phyloP scores from a whole-genome alignment of 2,888 invertebrate species.

The Dermolepida albohirtum region DNA sequence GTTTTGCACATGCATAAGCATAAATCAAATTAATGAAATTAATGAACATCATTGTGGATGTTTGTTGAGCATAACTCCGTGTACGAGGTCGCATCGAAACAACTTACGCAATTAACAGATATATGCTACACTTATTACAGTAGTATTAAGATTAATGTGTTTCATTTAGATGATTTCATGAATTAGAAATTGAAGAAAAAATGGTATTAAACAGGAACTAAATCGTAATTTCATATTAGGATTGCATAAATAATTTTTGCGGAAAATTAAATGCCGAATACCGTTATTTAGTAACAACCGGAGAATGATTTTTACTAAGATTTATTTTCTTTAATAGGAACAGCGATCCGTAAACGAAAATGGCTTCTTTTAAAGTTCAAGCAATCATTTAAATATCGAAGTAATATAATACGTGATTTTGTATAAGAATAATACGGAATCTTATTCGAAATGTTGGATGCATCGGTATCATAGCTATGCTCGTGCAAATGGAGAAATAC shows the following conservation, averaged over 20 bases:
- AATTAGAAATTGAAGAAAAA: too few relatives aligned
- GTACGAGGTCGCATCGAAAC: too few relatives aligned
- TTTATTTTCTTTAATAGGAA: background rate
- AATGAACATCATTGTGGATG: too few relatives aligned
- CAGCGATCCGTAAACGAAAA: background rate
- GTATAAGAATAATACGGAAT: conserved; percentile 5
- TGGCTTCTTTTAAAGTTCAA: too few relatives aligned
- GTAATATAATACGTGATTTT: conserved; percentile 32
- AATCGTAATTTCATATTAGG: conserved; percentile 4
- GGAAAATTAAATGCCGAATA: conserved; percentile 30
- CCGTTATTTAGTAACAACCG: conserved; percentile 31
- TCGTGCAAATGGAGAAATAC: conserved; percentile 3
- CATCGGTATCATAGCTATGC: background rate
- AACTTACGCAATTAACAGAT: too few relatives aligned
- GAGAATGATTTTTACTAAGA: conserved; percentile 4
- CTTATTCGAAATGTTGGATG: conserved; percentile 3
- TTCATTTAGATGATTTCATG: too few relatives aligned
- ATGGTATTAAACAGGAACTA: background rate
- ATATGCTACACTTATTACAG: too few relatives aligned
- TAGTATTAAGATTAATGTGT: too few relatives aligned
- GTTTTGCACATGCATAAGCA: too few relatives aligned
- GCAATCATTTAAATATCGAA: conserved; percentile 28
- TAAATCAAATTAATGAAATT: too few relatives aligned
- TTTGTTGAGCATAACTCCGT: too few relatives aligned
- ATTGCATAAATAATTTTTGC: conserved; percentile 25